Evolutionary conservation across 2,797 vertebrate species (phyloP), one percentile per base, ranked within the genome.

Genomic region (Apogon hyalosoma): DNA sequence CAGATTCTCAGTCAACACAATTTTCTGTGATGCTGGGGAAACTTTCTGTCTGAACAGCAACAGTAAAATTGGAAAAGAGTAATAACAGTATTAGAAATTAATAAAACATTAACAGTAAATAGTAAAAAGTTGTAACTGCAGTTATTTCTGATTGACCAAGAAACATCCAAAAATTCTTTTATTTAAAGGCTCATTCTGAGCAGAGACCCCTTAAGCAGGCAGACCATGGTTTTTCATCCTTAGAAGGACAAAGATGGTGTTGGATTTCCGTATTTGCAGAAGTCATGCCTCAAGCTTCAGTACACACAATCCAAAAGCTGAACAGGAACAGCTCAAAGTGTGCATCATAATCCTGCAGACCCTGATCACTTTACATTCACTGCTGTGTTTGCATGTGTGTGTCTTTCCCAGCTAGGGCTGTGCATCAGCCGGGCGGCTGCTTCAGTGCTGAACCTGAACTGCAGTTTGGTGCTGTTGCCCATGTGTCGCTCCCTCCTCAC

Each of bases 371-470:
- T 68, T 63, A 48, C 46, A 51, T 52, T 28, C 14, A 0, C 36
- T 65, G 12, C 51, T 58, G 14, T 63, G 18, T 63, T 33, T 74
- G 13, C 67, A 57, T 75, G 16, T 71, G 41, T 70, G 31, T 82
- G 36, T 86, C 12, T 77, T 93, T 92, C 93, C 92, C 93, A 99
- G 98, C 92, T 97, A 85, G 96, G 97, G 82, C 94, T 99, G 87
- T 99, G 98, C 88, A 85, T 99, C 86, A 98, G 98, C 92, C 94
- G 97, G 92, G 98, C 97, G 2, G 98, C 98, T 0, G 98, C 98
- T 0, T 94, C 97, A 5, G 95, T 97, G 63, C 92, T 99, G 67
- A 98, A 99, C 90, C 86, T 99, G 83, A 99, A 99, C 93, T 98
- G 97, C 93, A 95, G 96, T 85, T 87, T 99, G 48, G 95, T 98